Conservation (phyloP, 2,113 vertebrate genomes). For the Oryzias celebensis region DNA sequence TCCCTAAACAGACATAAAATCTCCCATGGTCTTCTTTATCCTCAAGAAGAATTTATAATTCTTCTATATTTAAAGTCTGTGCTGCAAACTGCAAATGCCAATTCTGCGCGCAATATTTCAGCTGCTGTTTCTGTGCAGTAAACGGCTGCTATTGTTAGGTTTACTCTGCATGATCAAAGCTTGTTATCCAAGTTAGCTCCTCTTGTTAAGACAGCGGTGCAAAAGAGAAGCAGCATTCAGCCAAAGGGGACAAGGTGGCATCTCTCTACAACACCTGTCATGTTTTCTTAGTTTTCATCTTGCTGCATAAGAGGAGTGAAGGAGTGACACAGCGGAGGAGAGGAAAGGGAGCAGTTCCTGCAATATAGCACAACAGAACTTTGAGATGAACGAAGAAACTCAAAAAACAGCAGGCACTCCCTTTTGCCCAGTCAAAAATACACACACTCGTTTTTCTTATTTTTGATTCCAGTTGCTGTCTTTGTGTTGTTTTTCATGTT, state of each 20-base stretch:
- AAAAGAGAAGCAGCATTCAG: conserved; percentile 39
- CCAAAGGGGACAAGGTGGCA: conserved; percentile 59
- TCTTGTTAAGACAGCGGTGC: conserved; percentile 16
- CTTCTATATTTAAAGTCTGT: background rate
- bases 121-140: conserved; percentile 3
- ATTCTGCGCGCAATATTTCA: conserved; percentile 6
- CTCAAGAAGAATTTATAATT: background rate
- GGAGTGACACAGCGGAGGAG: conserved; percentile 19
- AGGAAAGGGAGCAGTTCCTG: conserved; percentile 35
- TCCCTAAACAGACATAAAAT: too few species aligned
- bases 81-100: background rate
- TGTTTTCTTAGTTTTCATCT: conserved; percentile 37
- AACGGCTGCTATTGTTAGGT: conserved; percentile 12
- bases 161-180: conserved; percentile 12
- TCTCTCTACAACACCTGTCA: conserved; percentile 43
- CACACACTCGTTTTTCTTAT: conserved; percentile 11
- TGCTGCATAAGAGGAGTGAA: conserved; percentile 14
- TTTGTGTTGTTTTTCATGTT: conserved; percentile 15
- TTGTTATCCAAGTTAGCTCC: conserved; percentile 39
- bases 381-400: conserved; percentile 56
- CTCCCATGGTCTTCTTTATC: too few species aligned
- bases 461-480: conserved; percentile 16
- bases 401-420: conserved; percentile 22
- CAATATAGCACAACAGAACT: conserved; percentile 54
- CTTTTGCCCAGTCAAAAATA: conserved; percentile 41